These are phyloP conservation scores for Antheraea pernyi DNA, from an alignment of 1,140 invertebrate genomes.

Conservation along the genomic window DNA sequence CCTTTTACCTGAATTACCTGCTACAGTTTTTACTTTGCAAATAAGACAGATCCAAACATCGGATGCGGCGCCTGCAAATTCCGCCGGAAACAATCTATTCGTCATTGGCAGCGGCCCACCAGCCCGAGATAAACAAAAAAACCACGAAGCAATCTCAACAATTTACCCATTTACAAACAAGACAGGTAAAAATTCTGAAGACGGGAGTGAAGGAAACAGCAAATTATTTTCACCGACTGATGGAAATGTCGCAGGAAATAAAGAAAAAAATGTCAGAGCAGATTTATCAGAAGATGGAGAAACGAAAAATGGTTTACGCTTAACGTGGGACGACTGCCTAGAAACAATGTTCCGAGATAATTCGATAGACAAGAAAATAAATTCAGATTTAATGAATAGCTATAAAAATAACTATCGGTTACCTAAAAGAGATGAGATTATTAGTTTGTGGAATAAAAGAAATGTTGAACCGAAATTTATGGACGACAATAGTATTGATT, in stretches of 20 bases:
- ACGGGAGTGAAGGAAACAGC: constrained; percentile 37
- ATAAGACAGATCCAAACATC: constrained; percentile 53
- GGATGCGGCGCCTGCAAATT: constrained; percentile 54
- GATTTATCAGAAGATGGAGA: background rate
- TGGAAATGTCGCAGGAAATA: constrained; percentile 33
- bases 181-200: constrained; percentile 50
- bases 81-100: constrained; percentile 66
- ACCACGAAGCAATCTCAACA: constrained; percentile 66
- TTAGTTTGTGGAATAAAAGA: constrained; percentile 50
- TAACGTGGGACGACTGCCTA: constrained; percentile 64
- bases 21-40: constrained; percentile 56
- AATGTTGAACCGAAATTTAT: constrained; percentile 43
- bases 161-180: constrained; percentile 52
- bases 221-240: constrained; percentile 42
- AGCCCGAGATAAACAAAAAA: constrained; percentile 45
- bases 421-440: constrained; percentile 28
- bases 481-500: constrained; percentile 42
- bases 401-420: constrained; percentile 30
- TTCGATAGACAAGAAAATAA: constrained; percentile 18
- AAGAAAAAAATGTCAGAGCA: constrained; percentile 22
- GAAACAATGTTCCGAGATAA: constrained; percentile 47
- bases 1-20: constrained; percentile 36
- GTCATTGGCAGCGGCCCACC: constrained; percentile 37
- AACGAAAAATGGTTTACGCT: constrained; percentile 37
- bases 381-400: background rate